Evolutionary conservation across 2,888 invertebrate genomes (phyloP), one percentile per base, ranked within the genome.

Genomic region (Drosophila affinis): DNA sequence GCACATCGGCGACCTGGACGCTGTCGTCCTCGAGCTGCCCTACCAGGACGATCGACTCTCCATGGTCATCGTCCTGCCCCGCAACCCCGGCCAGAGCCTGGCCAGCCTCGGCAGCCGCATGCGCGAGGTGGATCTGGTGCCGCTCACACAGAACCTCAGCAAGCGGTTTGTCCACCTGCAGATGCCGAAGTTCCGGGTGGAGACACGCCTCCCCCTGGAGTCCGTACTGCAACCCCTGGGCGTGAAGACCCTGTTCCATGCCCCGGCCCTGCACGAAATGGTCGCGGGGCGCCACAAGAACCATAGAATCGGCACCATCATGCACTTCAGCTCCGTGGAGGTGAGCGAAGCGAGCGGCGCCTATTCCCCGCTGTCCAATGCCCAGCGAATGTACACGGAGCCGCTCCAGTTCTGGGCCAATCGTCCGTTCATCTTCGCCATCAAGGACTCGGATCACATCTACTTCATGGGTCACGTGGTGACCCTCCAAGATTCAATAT

Each of bases 401-500:
- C 39, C 39, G 1, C 3, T n/a, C 6, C n/a, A 39, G 7, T 39
- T 39, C 14, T 39, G 14, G 14, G 39, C n/a, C 39, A 39, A 39
- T n/a, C 39, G n/a, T n/a, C 39, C 39, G n/a, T 39, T 39, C 39
- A n/a, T 39, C n/a, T 39, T 39, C n/a, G 39, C 39, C n/a, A 39
- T 39, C 39, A 39, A 39, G 39, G 39, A 39, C 3, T 1, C 39
- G 7, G 6, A 39, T n/a, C 39, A 39, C 7, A 39, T 39, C 39
- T 39, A 39, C 3, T 39, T 39, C 39, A 39, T 39, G 39, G 39
- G 39, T 1, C 39, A 39, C 7, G 39, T 39, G 39, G 39, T n/a
- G 21, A 21, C 21, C 21, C 21, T 21, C 21, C 21, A 21, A 3
- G 3, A 21, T 3, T 3, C 3, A 21, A 21, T 21, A 21, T 21